These are phyloP conservation scores for Chionomys nivalis DNA, from an alignment of 2,113 vertebrate species.

Conservation along the genomic window DNA sequence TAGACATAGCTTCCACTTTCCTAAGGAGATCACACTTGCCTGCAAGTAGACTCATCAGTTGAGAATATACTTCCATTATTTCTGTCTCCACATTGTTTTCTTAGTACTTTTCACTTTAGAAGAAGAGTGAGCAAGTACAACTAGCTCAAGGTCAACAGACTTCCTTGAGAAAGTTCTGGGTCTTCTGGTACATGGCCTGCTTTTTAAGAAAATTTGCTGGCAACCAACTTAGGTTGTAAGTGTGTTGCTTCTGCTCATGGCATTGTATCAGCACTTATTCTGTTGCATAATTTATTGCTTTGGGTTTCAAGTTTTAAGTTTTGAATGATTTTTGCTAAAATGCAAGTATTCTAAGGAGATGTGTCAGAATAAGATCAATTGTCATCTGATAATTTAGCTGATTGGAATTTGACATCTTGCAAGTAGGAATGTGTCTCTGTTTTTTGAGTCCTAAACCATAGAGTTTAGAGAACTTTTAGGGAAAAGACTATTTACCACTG, in stretches of 20 bases:
- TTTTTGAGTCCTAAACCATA: neutral
- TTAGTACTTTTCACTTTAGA: constrained; percentile 43
- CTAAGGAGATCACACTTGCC: constrained; percentile 44
- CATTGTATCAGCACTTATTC: neutral
- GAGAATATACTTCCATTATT: constrained; percentile 57
- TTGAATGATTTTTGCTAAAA: constrained; percentile 47
- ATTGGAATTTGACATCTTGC: constrained; percentile 30
- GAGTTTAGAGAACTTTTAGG: neutral
- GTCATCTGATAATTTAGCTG: constrained; percentile 23
- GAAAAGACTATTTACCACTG: neutral
- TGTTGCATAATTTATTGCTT: constrained; percentile 17
- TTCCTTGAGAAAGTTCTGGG: constrained; percentile 26
- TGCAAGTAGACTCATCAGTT: constrained; percentile 53
- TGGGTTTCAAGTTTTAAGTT: constrained; percentile 10
- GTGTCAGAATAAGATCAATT: neutral
- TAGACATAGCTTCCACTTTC: constrained; percentile 28
- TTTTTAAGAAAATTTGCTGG: neutral
- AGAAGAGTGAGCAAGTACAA: constrained; percentile 19
- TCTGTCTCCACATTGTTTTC: constrained; percentile 7
- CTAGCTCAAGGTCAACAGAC: constrained; percentile 33
- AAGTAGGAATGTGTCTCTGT: neutral
- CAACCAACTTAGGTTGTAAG: neutral
- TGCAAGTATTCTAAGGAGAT: neutral
- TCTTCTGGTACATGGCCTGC: neutral
- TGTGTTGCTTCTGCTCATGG: neutral